Conservation (phyloP, 1,140 invertebrate genomes). For the Drosophila bipectinata region DNA sequence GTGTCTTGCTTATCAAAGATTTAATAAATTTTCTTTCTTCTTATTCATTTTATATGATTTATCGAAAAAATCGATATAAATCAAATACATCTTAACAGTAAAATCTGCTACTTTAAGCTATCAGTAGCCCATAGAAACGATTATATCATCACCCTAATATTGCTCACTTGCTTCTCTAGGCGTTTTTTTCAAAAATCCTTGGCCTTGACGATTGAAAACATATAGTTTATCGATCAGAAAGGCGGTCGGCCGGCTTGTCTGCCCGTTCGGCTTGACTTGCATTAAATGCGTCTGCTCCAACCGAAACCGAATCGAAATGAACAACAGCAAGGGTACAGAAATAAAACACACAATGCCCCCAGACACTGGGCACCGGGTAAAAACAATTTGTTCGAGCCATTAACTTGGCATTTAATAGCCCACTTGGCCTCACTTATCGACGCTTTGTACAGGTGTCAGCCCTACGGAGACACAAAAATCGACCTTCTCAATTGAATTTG, state of each 20-base stretch:
- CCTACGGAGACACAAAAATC: constrained; percentile 6
- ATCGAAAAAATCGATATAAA: neutral
- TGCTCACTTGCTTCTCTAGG: constrained; percentile 16
- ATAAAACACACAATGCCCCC: constrained; percentile 14
- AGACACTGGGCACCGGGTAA: constrained; percentile 6
- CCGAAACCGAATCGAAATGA: constrained; percentile 15
- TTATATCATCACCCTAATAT: constrained; percentile 1
- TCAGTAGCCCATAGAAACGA: neutral
- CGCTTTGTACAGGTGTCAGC: constrained; percentile 47
- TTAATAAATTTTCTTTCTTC: no score
- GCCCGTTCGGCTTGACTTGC: constrained; percentile 7
- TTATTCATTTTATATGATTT: no score
- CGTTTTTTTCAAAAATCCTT: constrained; percentile 17
- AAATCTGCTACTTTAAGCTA: neutral
- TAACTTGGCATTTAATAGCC: constrained; percentile 50
- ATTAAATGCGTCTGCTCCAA: constrained; percentile 32
- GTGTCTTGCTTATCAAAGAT: no score
- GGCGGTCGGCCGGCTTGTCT: neutral
- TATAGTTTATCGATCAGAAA: constrained; percentile 31
- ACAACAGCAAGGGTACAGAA: constrained; percentile 12
- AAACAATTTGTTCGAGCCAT: constrained; percentile 47
- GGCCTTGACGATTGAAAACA: constrained; percentile 7
- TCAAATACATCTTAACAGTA: neutral
- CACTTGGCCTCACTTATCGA: constrained; percentile 49
- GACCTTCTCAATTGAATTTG: neutral